Conservation (phyloP, 1,140 invertebrate species). For the Tribolium castaneum region DNA sequence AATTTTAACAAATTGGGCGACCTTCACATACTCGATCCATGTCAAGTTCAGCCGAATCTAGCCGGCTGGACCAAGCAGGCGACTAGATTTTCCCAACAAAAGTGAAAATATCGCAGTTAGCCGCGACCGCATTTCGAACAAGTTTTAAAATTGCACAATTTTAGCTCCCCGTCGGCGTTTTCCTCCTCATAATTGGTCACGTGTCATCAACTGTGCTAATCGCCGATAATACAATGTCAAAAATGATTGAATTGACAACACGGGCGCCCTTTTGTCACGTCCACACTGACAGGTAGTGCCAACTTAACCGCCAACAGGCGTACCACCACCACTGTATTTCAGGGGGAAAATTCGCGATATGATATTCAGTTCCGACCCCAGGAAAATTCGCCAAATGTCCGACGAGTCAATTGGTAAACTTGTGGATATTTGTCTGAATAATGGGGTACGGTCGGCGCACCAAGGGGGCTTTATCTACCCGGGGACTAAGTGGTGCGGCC, state of each 20-base stretch:
- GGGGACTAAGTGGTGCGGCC: slow-evolving; percentile 78
- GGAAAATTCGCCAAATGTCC: slow-evolving; percentile 71
- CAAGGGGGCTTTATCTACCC: slow-evolving; percentile 65
- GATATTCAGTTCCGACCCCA: slow-evolving; percentile 70
- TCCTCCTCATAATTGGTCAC: background rate
- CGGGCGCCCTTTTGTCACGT: slow-evolving; percentile 70
- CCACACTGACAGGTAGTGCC: slow-evolving; percentile 68
- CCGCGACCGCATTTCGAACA: background rate
- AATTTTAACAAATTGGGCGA: no score
- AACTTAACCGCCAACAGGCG: slow-evolving; percentile 53
- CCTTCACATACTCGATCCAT: background rate
- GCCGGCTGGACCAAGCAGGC: no score
- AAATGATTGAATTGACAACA: slow-evolving; percentile 73
- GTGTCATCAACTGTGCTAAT: slow-evolving; percentile 66
- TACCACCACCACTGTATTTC: slow-evolving; percentile 16
- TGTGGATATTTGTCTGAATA: slow-evolving; percentile 69
- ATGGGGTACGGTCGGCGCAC: slow-evolving; percentile 53
- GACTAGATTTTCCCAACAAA: no score
- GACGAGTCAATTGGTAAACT: slow-evolving; percentile 70
- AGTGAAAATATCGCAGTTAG: background rate
- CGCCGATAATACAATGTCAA: slow-evolving; percentile 73
- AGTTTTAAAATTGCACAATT: slow-evolving; percentile 5
- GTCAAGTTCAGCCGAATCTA: background rate
- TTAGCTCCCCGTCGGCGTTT: background rate
- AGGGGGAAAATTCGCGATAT: slow-evolving; percentile 72